These are phyloP conservation scores for Eupeodes luniger DNA, from an alignment of 2,888 invertebrate species.

Conservation along the genomic window DNA sequence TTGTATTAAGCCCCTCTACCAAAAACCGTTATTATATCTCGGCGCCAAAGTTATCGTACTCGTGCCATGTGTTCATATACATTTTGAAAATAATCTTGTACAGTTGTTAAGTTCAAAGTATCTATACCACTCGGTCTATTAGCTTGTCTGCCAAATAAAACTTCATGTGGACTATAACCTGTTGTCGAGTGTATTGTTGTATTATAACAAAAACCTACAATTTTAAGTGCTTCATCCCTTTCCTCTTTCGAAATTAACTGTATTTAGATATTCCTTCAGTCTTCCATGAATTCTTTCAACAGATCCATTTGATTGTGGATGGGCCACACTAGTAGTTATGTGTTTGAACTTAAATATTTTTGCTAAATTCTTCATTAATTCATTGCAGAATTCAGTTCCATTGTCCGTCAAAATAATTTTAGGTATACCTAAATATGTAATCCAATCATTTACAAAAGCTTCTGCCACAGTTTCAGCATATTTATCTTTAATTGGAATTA, in stretches of 20 bases:
- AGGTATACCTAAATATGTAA: neutral
- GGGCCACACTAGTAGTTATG: neutral
- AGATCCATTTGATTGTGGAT: neutral
- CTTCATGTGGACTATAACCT: too few species aligned
- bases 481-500: too few species aligned
- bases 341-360: neutral
- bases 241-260: neutral
- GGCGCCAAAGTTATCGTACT: too few species aligned
- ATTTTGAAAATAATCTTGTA: neutral
- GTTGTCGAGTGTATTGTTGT: too few species aligned
- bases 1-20: too few species aligned
- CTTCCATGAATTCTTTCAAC: neutral
- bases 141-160: neutral
- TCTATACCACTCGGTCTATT: neutral
- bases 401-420: conserved; percentile 1
- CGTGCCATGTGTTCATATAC: neutral
- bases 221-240: too few species aligned
- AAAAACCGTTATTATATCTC: too few species aligned
- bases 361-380: neutral
- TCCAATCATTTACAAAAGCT: conserved; percentile 1
- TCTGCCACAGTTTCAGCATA: neutral
- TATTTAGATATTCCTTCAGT: neutral
- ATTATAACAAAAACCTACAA: too few species aligned
- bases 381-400: neutral
- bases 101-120: neutral